phyloP scores from a whole-genome alignment of 2,888 invertebrate genomes.

The Troides helena region DNA sequence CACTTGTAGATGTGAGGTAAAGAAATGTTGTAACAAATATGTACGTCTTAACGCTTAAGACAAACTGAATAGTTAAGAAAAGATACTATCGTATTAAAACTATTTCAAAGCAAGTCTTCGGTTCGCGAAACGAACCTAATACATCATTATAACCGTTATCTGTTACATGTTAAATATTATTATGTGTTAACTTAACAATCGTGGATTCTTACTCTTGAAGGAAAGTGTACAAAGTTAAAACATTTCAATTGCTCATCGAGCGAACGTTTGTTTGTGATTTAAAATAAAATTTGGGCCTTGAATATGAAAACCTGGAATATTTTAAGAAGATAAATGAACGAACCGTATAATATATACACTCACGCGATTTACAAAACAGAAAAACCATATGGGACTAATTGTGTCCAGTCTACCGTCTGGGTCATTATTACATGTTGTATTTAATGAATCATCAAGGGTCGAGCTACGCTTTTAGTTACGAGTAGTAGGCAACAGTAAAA shows the following conservation, averaged over 20 bases:
- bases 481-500: slow-evolving; percentile 2
- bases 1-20: too few relatives aligned
- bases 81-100: too few relatives aligned
- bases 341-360: slow-evolving; percentile 22
- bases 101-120: too few relatives aligned
- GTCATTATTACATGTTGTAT: slow-evolving; percentile 24
- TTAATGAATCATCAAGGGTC: slow-evolving; percentile 27
- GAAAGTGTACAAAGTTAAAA: background rate
- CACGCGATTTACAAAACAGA: slow-evolving; percentile 16
- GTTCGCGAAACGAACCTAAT: too few relatives aligned
- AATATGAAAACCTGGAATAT: slow-evolving; percentile 9
- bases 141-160: too few relatives aligned
- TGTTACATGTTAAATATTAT: too few relatives aligned
- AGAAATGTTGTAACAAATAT: too few relatives aligned
- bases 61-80: too few relatives aligned
- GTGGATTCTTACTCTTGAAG: too few relatives aligned
- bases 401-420: slow-evolving; percentile 27
- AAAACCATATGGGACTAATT: slow-evolving; percentile 27
- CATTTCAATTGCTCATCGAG: background rate
- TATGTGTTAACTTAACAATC: too few relatives aligned
- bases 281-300: slow-evolving; percentile 1
- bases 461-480: slow-evolving; percentile 8
- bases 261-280: background rate
- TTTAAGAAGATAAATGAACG: slow-evolving; percentile 8
- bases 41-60: too few relatives aligned